Base-by-base conservation (phyloP, 2,113 vertebrate species). In the Procavia capensis region DNA sequence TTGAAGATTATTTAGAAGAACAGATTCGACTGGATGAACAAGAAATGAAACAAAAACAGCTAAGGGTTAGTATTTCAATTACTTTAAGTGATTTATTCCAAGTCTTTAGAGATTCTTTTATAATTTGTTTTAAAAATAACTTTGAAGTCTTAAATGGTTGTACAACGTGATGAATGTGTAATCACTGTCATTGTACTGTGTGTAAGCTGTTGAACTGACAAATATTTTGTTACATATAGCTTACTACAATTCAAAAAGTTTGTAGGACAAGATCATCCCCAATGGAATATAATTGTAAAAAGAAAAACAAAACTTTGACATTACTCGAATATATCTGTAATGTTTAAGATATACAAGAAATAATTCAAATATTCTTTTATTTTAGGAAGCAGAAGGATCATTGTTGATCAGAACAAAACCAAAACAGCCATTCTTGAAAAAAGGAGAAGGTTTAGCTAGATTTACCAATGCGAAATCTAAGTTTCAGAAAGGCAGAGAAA, bases 1-100 rank as follows among this genome's bases (percentile, higher is more conserved):
- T 99, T 98, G 99, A 99, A 98, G 99, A 99, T 94, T 98, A 99
- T 75, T 95, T 99, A 82, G 99, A 99, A 97, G 99, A 99, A 97
- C 99, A 99, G 95, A 98, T 99, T 96, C 98, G 36, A 81, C 85
- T 99, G 76, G 99, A 99, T 98, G 98, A 99, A 94, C 98, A 99
- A 97, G 98, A 98, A 95, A 90, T 99, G 90, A 98, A 97, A 91
- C 97, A 98, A 96, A 98, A 59, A 64, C 98, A 98, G 75, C 95
- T 98, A 92, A 97, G 98, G 99, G 99, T 99, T 95, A 96, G 97
- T 11, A 39, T 72, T 66, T 50, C 76, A 22, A 24, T n/a, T 57
- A 11, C 80, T 86, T 81, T 88, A 47, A 75, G 85, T 76, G 80
- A 76, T 50, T 95, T 72, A 72, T 43, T 81, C 7, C 63, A 79